Evolutionary conservation across 2,113 vertebrate species (phyloP).

Genomic region (Malaclemys terrapin): DNA sequence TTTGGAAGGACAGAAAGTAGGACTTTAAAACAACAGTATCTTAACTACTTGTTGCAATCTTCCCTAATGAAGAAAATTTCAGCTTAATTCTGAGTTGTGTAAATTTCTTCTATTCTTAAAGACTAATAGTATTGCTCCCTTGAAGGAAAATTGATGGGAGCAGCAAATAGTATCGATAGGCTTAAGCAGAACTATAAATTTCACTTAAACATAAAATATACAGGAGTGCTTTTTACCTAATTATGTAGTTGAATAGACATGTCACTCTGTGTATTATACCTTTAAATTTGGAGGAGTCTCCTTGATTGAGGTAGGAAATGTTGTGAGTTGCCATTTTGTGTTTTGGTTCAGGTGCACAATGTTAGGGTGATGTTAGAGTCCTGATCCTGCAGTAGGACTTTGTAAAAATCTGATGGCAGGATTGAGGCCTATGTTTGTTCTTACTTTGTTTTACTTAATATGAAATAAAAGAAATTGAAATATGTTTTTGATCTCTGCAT

Average conservation of each 20-base stretch:
- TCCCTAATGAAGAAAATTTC: not conserved
- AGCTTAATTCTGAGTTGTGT: not conserved
- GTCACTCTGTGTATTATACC: not conserved
- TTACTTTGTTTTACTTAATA: too few relatives aligned
- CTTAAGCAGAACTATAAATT: not conserved
- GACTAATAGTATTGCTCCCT: not conserved
- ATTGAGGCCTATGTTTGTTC: not conserved
- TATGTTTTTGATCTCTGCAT: not conserved
- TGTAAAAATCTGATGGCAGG: not conserved
- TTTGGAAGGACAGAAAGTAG: not conserved
- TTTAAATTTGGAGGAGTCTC: not conserved
- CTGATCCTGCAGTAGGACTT: not conserved
- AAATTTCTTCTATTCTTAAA: not conserved
- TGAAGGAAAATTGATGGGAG: not conserved
- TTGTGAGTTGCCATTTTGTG: not conserved
- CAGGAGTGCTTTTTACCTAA: not conserved
- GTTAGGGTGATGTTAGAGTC: not conserved
- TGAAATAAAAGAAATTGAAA: not conserved
- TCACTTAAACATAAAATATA: not conserved
- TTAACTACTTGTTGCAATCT: not conserved
- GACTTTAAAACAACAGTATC: not conserved
- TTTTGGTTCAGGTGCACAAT: not conserved
- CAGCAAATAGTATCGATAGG: not conserved
- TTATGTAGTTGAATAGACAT: not conserved
- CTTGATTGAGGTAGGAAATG: not conserved